A percentile compares a stretch with the other conserved stretches of the same genome.
phyloP scores from a whole-genome alignment of 2,797 vertebrate genomes.

The Gallirallus australis region DNA sequence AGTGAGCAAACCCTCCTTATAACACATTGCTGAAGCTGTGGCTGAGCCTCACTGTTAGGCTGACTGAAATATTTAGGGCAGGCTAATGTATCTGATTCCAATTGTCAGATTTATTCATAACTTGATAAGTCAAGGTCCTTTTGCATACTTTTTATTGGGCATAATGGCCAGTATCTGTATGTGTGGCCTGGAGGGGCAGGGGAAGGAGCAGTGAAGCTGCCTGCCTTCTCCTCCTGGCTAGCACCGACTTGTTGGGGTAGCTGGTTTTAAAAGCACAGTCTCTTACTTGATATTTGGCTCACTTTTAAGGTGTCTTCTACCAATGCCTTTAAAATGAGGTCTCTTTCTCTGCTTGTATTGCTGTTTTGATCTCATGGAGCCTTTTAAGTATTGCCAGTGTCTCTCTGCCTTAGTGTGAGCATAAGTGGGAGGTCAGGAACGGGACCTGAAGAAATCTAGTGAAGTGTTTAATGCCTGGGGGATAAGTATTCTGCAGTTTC shows the following conservation, averaged over 20 bases:
- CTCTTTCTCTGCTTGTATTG: background rate
- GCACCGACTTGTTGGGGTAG: background rate
- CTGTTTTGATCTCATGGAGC: background rate
- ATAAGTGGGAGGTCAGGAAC: background rate
- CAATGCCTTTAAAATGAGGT: background rate
- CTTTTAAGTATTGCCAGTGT: background rate
- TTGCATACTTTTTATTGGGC: background rate
- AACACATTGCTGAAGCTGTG: background rate
- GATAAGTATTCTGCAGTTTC: background rate
- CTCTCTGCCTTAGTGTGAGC: background rate
- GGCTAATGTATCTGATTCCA: background rate
- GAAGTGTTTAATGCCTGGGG: rapidly evolving
- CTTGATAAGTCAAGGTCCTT: background rate
- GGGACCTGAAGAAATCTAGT: background rate
- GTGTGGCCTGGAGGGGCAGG: background rate
- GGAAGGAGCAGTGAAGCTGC: background rate
- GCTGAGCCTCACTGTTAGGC: background rate
- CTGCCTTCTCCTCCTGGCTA: background rate
- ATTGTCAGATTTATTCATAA: background rate
- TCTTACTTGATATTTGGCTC: background rate
- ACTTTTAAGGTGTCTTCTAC: background rate
- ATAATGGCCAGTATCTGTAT: background rate
- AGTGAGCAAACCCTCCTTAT: background rate
- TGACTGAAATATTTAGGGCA: background rate
- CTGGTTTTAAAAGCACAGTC: background rate